Base-by-base conservation (phyloP, 2,888 invertebrate genomes). In the Heliconius aoede region DNA sequence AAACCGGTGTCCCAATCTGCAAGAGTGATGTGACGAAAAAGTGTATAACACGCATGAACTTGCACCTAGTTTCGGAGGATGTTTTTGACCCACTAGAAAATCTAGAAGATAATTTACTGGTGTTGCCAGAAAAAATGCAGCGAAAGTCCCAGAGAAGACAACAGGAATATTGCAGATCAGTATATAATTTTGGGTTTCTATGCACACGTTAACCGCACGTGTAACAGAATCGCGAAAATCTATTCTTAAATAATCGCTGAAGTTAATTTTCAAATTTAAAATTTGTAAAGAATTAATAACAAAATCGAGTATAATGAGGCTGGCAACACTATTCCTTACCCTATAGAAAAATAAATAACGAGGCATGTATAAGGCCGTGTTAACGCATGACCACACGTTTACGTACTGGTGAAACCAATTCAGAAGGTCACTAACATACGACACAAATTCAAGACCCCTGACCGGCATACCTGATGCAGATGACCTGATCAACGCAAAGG, bases 401-500 rank as follows among this genome's bases (percentile, higher is more conserved):
- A 40, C 21, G 61, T 40, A 61, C 26, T 26, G 32, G 26, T 60
- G 36, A 61, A 60, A 26, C 15, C 60, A 61, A 40, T n/a, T 28
- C 58, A 72, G 40, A 61, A 60, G 64, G 76, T 64, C 60, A 36
- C 60, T 79, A 77, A 81, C 80, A 84, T 82, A 84, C 82, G 85
- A 78, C 24, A 40, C 65, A 62, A 77, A 76, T 61, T 73, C 72
- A 78, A 79, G 77, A 80, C 78, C 79, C 75, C 81, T 80, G 80
- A 83, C 79, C 80, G 78, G 82, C 80, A 80, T 80, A 86, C 86
- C 87, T 90, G 88, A 86, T 95, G 87, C 96, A 97, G 97, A 97
- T 96, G 97, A 97, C 90, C 95, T 97, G 95, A 97, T 97, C 95
- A 95, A 94, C 89, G 97, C 97, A 94, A 98, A 97, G 95, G 98